Evolutionary conservation across 2,113 vertebrate species (phyloP).

Genomic region (Philantomba maxwellii): DNA sequence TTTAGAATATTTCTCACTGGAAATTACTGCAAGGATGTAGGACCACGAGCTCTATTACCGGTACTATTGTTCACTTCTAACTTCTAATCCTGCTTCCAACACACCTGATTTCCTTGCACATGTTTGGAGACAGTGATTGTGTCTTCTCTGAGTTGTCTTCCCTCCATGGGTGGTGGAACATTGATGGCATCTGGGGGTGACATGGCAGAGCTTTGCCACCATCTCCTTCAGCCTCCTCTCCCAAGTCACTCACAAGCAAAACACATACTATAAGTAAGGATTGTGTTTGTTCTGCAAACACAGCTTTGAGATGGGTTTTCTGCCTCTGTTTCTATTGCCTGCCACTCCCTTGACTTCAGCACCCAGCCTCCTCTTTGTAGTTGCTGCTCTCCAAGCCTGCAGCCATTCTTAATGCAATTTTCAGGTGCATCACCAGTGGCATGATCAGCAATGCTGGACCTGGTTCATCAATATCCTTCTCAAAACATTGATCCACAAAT

Average conservation of each 20-base stretch:
- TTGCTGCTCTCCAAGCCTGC: not conserved
- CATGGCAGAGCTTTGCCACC: not conserved
- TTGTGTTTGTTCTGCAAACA: not conserved
- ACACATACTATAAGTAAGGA: not conserved
- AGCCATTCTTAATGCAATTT: accelerated
- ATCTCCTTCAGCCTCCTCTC: not conserved
- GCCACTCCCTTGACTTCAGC: not conserved
- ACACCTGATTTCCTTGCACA: not conserved
- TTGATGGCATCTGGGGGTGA: not conserved
- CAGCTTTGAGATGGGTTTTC: not conserved
- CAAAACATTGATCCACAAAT: not conserved
- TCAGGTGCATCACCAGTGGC: not conserved
- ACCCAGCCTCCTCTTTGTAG: not conserved
- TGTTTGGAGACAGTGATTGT: not conserved
- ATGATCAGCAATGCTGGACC: not conserved
- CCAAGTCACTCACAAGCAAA: not conserved
- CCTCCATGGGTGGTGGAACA: not conserved
- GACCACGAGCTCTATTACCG: not conserved
- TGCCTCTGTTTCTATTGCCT: not conserved
- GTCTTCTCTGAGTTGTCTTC: not conserved
- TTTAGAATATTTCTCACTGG: not conserved
- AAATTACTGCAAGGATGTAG: not conserved
- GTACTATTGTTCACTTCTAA: not conserved
- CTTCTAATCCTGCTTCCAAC: not conserved
- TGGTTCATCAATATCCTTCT: not conserved